phyloP scores from a whole-genome alignment of 2,888 invertebrate genomes.

The Acrocera orbiculus region DNA sequence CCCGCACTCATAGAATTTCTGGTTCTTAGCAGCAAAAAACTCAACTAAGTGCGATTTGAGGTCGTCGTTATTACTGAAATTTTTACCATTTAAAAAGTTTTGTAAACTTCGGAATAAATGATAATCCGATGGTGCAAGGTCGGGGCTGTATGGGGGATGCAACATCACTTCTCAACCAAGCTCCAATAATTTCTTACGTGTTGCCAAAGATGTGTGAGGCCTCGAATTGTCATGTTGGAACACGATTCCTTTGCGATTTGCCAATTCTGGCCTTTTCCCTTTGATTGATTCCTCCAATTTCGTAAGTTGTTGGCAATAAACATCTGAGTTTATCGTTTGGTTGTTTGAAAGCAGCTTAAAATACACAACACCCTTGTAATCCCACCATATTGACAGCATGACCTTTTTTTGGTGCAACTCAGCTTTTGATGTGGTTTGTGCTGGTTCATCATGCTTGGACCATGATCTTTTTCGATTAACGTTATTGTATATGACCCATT shows the following conservation, averaged over 20 bases:
- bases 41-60: neutral
- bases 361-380: constrained; percentile 13
- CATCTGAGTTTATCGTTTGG: constrained; percentile 11
- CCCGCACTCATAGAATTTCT: no score
- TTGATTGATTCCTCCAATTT: no score
- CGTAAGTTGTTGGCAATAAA: constrained; percentile 14
- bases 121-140: neutral
- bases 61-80: neutral
- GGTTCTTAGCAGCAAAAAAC: no score
- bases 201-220: constrained; percentile 10
- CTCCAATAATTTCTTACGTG: constrained; percentile 13
- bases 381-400: constrained; percentile 14
- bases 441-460: neutral
- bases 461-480: constrained; percentile 1
- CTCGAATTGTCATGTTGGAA: constrained; percentile 4
- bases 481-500: neutral
- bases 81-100: constrained; percentile 1
- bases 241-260: constrained; percentile 2
- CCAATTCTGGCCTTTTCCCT: no score
- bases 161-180: constrained; percentile 12
- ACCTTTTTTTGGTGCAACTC: constrained; percentile 8
- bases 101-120: neutral
- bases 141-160: neutral
- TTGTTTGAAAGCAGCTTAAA: constrained; percentile 12
- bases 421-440: neutral